Conservation (phyloP, 2,113 vertebrate genomes). For the Lepisosteus osseus region DNA sequence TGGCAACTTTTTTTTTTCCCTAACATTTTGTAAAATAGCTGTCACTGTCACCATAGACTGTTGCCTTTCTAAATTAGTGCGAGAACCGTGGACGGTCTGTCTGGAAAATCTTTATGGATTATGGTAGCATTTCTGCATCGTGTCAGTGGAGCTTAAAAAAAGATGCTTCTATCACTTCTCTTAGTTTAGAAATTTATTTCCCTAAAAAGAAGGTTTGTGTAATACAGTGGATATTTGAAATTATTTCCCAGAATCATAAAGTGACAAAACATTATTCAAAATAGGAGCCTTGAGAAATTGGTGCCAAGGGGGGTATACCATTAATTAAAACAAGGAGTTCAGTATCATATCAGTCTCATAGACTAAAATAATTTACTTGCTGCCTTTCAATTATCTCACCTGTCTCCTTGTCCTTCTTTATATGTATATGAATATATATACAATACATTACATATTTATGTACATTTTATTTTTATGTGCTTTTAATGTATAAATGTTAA, state of each 20-base stretch:
- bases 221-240: too few relatives aligned
- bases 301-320: not conserved
- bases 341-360: conserved; percentile 5
- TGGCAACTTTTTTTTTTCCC: conserved; percentile 47
- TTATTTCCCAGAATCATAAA: not conserved
- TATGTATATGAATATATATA: not conserved
- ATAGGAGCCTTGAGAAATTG: not conserved
- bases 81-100: conserved; percentile 52
- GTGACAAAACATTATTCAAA: not conserved
- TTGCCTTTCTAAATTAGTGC: conserved; percentile 62
- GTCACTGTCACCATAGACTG: conserved; percentile 61
- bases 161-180: not conserved
- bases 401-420: not conserved
- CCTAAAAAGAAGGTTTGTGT: not conserved
- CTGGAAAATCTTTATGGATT: conserved; percentile 57
- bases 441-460: not conserved
- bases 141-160: conserved; percentile 33
- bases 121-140: conserved; percentile 64
- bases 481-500: too few relatives aligned
- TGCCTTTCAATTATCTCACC: not conserved
- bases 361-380: not conserved
- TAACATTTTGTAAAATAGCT: conserved; percentile 55
- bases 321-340: conserved; percentile 2
- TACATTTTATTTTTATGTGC: not conserved
- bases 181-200: not conserved